Evolutionary conservation across 2,888 invertebrate genomes (phyloP), one percentile per base, ranked within the genome.

Genomic region (Athalia circularis): DNA sequence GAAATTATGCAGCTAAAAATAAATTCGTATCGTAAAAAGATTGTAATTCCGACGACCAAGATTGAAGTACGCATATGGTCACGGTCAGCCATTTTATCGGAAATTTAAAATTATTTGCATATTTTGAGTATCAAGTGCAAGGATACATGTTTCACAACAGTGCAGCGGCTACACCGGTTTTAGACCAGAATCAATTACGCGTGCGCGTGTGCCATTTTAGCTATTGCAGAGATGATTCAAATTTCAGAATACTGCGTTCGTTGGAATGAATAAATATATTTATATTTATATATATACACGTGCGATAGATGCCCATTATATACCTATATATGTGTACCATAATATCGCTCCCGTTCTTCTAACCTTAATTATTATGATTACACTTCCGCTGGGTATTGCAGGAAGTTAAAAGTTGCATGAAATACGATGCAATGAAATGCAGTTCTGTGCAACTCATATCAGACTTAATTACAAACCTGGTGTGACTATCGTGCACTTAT

Each of bases 391-490:
- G 57, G 54, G 45, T n/a, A 50, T 62, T 72, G 65, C 72, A 78
- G 78, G 78, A 78, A 78, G 78, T 64, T 75, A 50, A 29, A 64
- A 78, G 78, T 74, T 78, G 74, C 52, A 59, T 74, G 78, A 78
- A 78, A 54, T 74, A 74, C 64, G 78, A 78, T 72, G 78, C 74
- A 50, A 78, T 72, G 78, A 74, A 78, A 74, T 47, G 74, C 64
- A 64, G 64, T 75, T 48, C 75, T 50, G 75, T 52, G 62, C 45
- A 75, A 52, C 75, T 75, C 59, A 13, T 52, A 70, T 75, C 62
- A 50, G 48, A 9, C 64, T 75, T 75, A 75, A 75, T 75, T 50
- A 75, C 59, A 72, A 72, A 59, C 59, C 45, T 7, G 11, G n/a
- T 72, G 57, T 72, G 50, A 72, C 75, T 62, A 52, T 50, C 15